Percentiles rank a stretch among this genome's conserved stretches.
These are phyloP conservation scores for Elgonia sp. DNA, from an alignment of 2,888 invertebrate genomes.

Conservation along the genomic window DNA sequence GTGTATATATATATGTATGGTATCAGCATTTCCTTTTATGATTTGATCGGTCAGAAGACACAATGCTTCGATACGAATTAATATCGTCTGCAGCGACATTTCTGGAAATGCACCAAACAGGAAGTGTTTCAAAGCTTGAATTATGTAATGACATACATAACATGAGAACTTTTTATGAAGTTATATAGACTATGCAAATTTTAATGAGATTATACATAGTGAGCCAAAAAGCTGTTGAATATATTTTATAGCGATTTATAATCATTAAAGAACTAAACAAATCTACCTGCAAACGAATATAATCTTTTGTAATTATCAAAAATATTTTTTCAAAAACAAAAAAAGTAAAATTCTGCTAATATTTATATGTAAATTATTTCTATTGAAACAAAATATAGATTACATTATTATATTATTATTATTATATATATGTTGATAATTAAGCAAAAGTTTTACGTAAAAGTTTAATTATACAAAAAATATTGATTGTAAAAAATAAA, in stretches of 20 bases:
- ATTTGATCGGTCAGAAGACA: conserved; percentile 39
- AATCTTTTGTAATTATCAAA: too few species aligned
- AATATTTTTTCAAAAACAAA: too few species aligned
- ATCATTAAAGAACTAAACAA: too few species aligned
- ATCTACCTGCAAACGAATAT: too few species aligned
- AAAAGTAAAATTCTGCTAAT: too few species aligned
- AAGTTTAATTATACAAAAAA: neutral
- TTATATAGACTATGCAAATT: neutral
- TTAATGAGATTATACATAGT: neutral
- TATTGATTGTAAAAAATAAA: neutral
- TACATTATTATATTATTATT: too few species aligned
- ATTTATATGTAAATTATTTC: too few species aligned
- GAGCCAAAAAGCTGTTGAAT: neutral
- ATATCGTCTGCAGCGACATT: conserved; percentile 27
- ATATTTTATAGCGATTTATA: neutral
- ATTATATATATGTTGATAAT: too few species aligned
- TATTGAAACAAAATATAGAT: too few species aligned
- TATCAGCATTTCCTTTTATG: conserved; percentile 27
- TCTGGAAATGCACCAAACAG: conserved; percentile 62
- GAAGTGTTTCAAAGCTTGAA: conserved; percentile 31
- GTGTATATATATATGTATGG: neutral
- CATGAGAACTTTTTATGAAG: conserved; percentile 8
- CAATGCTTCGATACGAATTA: conserved; percentile 36
- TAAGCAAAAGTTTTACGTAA: too few species aligned
- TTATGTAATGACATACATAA: conserved; percentile 35